These are phyloP conservation scores for Bombus breviceps DNA, from an alignment of 1,140 invertebrate species.

Conservation along the genomic window DNA sequence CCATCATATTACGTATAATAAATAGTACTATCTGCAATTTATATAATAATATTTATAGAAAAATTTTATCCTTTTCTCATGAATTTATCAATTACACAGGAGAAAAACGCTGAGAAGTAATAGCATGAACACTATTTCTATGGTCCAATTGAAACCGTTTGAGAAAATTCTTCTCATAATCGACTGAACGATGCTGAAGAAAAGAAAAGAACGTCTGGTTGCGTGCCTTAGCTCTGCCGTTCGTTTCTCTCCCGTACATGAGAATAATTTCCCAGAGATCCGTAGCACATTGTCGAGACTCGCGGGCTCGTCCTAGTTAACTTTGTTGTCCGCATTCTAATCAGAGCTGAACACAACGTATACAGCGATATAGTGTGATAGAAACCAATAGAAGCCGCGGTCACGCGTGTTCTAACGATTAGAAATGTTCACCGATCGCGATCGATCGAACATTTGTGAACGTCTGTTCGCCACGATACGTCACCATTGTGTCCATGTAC, in stretches of 20 bases:
- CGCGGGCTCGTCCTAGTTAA: conserved; percentile 41
- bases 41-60: too few relatives aligned
- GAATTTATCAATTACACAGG: background rate
- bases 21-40: too few relatives aligned
- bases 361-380: conserved; percentile 50
- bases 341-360: conserved; percentile 50
- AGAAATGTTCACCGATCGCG: conserved; percentile 4
- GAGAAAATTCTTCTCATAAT: background rate
- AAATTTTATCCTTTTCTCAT: background rate
- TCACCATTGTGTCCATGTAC: conserved; percentile 11
- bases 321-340: conserved; percentile 29
- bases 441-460: conserved; percentile 6
- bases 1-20: too few relatives aligned
- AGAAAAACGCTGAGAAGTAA: background rate
- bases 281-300: conserved; percentile 13
- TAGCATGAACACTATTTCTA: background rate
- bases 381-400: conserved; percentile 35
- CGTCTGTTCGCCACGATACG: background rate
- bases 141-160: background rate
- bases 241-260: background rate
- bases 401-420: background rate
- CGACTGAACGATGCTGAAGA: background rate
- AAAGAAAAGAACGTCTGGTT: background rate
- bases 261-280: conserved; percentile 34
- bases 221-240: conserved; percentile 2